Conservation (phyloP, 1,140 invertebrate species). For the Bombus superbus region DNA sequence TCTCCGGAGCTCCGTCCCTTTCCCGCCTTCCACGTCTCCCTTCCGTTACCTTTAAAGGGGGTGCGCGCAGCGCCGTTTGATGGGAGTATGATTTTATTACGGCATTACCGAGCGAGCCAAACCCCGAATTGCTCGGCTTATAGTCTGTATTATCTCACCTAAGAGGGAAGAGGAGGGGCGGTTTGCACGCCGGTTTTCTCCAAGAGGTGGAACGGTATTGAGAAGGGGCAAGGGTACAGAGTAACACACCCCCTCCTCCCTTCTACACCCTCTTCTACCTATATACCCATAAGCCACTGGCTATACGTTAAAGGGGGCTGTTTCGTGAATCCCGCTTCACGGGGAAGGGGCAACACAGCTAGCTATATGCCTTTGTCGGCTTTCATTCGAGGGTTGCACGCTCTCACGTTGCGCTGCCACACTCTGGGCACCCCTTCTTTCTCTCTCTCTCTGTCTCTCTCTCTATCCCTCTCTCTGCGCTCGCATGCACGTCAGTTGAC, state of each 20-base stretch:
- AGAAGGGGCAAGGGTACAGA: constrained; percentile 33
- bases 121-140: constrained; percentile 82
- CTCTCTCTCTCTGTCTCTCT: constrained; percentile 35
- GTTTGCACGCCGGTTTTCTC: neutral
- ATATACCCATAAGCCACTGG: constrained; percentile 50
- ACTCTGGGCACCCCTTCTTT: constrained; percentile 51
- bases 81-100: constrained; percentile 84
- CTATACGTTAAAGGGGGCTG: constrained; percentile 62
- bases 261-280: constrained; percentile 30
- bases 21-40: constrained; percentile 30
- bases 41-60: constrained; percentile 64
- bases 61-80: constrained; percentile 79
- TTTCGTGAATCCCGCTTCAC: constrained; percentile 55
- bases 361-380: constrained; percentile 74
- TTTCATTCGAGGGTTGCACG: constrained; percentile 77
- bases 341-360: constrained; percentile 33
- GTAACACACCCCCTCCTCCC: constrained; percentile 53
- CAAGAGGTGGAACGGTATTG: constrained; percentile 21
- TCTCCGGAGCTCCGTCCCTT: constrained; percentile 22
- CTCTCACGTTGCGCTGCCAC: constrained; percentile 64
- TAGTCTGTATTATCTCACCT: constrained; percentile 82
- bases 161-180: constrained; percentile 47
- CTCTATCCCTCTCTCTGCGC: constrained; percentile 27
- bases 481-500: constrained; percentile 72
- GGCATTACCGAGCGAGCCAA: constrained; percentile 82